phyloP scores from a whole-genome alignment of 2,888 invertebrate genomes.

The Eucera pruinosa region DNA sequence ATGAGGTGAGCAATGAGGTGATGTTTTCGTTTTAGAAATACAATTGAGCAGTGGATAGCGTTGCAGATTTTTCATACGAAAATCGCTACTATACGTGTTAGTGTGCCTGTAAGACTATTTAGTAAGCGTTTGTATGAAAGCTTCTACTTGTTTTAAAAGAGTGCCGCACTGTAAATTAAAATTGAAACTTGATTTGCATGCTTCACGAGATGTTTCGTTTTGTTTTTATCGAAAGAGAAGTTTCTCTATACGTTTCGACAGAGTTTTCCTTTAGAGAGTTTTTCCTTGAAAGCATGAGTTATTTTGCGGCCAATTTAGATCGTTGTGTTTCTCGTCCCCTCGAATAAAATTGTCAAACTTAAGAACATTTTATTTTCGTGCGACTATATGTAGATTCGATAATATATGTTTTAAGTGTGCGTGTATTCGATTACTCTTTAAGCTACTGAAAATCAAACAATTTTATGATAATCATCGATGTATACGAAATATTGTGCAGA shows the following conservation, averaged over 20 bases:
- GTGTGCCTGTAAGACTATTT: conserved; percentile 68
- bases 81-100: conserved; percentile 51
- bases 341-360: too few relatives aligned
- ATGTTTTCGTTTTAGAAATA: too few relatives aligned
- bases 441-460: background rate
- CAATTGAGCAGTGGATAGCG: too few relatives aligned
- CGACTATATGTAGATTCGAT: background rate
- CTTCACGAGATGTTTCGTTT: conserved; percentile 67
- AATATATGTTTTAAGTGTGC: background rate
- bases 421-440: background rate
- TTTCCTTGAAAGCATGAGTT: conserved; percentile 60
- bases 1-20: too few relatives aligned
- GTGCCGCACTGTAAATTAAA: conserved; percentile 73
- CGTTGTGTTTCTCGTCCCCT: conserved; percentile 34
- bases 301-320: conserved; percentile 54
- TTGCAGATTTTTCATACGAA: conserved; percentile 5
- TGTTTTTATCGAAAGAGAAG: conserved; percentile 46
- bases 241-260: conserved; percentile 13
- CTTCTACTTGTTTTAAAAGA: conserved; percentile 72
- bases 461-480: too few relatives aligned
- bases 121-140: conserved; percentile 75
- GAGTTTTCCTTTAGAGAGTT: conserved; percentile 53
- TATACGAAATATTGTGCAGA: too few relatives aligned
- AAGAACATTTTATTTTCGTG: background rate
- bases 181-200: conserved; percentile 66